Percentiles rank a stretch among this genome's conserved stretches.
phyloP scores from a whole-genome alignment of 23 tunicate species.

The Pegea sp. region DNA sequence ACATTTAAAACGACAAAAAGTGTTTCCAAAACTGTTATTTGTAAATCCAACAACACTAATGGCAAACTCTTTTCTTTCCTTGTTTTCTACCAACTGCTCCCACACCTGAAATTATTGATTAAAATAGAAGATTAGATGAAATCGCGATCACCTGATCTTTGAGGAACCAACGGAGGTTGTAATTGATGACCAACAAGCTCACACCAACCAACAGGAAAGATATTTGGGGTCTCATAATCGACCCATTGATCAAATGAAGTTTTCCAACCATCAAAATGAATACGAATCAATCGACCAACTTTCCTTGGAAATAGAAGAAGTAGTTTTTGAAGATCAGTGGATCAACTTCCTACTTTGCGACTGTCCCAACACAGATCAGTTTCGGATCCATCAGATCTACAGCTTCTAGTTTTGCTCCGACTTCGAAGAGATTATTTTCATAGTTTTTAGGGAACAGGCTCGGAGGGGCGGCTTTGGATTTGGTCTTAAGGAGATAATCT shows the following conservation, averaged over 20 bases:
- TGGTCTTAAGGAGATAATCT: slow-evolving; percentile 26
- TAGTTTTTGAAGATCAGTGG: no score
- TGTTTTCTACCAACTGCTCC: no score
- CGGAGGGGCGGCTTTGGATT: slow-evolving; percentile 55
- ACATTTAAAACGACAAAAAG: no score
- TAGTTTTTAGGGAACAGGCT: no score
- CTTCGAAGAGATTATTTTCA: no score
- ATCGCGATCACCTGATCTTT: no score
- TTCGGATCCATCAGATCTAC: slow-evolving; percentile 93
- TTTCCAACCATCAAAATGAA: slow-evolving; percentile 95
- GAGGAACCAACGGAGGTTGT: no score
- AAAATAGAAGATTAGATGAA: no score
- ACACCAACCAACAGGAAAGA: slow-evolving; percentile 91
- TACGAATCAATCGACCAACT: slow-evolving; percentile 60
- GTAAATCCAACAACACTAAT: no score
- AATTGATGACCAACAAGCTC: slow-evolving; percentile 39
- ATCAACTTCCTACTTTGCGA: slow-evolving; percentile 31
- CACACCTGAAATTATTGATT: no score
- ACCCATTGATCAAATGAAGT: slow-evolving; percentile 79
- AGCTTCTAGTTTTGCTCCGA: slow-evolving; percentile 86
- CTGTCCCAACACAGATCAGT: slow-evolving; percentile 60
- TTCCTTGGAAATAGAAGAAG: slow-evolving; percentile 16
- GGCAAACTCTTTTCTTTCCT: no score
- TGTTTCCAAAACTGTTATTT: no score
- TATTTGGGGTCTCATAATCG: slow-evolving; percentile 61